Evolutionary conservation across 2,113 vertebrate genomes (phyloP).

Genomic region (Lathamus discolor): DNA sequence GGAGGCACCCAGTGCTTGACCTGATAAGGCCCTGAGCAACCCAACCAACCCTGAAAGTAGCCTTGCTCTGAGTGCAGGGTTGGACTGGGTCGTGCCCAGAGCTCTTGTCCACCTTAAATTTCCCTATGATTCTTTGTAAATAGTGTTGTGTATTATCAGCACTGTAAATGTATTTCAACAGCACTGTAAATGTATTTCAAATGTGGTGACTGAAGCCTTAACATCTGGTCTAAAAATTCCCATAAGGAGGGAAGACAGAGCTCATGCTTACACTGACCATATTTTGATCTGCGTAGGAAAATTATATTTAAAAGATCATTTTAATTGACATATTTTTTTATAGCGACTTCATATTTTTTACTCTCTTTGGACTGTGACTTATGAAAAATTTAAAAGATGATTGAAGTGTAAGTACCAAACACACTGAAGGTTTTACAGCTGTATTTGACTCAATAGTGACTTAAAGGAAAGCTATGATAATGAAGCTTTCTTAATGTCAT

Average conservation of each 20-base stretch:
- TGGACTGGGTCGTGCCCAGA: neutral
- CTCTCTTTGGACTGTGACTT: neutral
- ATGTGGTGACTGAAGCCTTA: neutral
- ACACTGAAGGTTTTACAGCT: conserved; percentile 12
- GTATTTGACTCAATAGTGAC: conserved; percentile 13
- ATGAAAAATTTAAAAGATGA: conserved; percentile 42
- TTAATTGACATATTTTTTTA: conserved; percentile 15
- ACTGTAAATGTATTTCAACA: neutral
- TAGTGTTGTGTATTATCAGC: neutral
- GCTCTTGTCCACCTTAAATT: neutral
- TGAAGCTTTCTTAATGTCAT: neutral
- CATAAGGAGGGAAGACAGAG: neutral
- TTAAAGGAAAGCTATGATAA: conserved; percentile 16
- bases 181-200: neutral
- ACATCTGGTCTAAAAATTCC: neutral
- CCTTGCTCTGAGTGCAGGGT: neutral
- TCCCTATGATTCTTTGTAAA: neutral
- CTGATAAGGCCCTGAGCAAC: neutral
- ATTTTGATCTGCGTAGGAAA: neutral
- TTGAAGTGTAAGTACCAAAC: conserved; percentile 1
- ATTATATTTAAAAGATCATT: neutral
- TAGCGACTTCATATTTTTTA: neutral
- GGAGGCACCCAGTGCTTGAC: neutral
- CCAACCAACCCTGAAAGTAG: accelerated
- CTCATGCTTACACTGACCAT: neutral